These are phyloP conservation scores for Rhagologus leucostigma DNA, from an alignment of 2,113 vertebrate species.

Conservation along the genomic window DNA sequence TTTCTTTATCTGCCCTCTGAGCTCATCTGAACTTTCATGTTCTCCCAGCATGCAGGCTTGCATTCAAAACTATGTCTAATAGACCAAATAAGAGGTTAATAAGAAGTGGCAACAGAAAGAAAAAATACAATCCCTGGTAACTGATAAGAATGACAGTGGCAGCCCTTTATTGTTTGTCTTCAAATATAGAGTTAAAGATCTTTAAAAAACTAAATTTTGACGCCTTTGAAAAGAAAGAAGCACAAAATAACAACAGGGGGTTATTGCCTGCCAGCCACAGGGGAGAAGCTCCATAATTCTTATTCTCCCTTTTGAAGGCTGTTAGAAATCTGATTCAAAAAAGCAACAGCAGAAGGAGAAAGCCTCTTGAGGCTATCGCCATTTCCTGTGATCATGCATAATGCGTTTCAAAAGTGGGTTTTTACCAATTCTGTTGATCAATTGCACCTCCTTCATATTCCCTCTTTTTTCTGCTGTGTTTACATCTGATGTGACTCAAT, in stretches of 20 bases:
- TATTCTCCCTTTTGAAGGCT: constrained; percentile 99
- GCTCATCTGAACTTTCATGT: constrained; percentile 88
- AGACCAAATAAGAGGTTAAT: constrained; percentile 97
- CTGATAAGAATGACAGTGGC: constrained; percentile 95
- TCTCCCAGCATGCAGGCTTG: constrained; percentile 84
- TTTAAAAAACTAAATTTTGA: constrained; percentile 97
- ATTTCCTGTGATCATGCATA: constrained; percentile 99
- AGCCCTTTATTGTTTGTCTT: constrained; percentile 95
- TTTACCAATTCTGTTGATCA: constrained; percentile 98
- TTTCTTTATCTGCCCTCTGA: constrained; percentile 83
- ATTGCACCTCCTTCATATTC: constrained; percentile 88
- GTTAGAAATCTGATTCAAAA: constrained; percentile 91
- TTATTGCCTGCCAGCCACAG: constrained; percentile 96
- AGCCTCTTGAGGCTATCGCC: constrained; percentile 95
- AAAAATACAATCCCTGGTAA: constrained; percentile 88
- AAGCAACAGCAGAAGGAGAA: constrained; percentile 85
- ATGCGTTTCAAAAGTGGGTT: constrained; percentile 97
- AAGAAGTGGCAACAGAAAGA: constrained; percentile 91
- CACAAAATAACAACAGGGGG: constrained; percentile 99
- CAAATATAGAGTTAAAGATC: constrained; percentile 99
- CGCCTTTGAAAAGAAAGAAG: constrained; percentile 99
- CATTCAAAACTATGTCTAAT: constrained; percentile 84
- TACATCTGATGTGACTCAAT: constrained; percentile 97
- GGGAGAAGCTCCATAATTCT: constrained; percentile 96
- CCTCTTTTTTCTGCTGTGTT: constrained; percentile 85